Base-by-base conservation (phyloP, 2,888 invertebrate genomes). In the Brachypalpus laphriformis region DNA sequence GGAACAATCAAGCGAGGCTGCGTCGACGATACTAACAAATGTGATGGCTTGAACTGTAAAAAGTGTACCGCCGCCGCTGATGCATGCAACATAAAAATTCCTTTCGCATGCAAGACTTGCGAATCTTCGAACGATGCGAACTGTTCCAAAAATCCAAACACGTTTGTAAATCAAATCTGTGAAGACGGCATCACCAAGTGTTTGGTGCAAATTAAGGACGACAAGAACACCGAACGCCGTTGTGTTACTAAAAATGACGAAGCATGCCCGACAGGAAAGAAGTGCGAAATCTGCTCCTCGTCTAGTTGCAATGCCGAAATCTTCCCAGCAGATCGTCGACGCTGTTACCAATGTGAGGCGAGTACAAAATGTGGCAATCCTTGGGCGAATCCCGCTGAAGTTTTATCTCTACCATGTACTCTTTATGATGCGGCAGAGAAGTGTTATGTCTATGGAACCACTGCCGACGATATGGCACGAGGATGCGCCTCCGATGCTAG, bases 101-200 rank as follows among this genome's bases (percentile, higher is more conserved):
- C 25, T 11, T 65, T 78, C 11, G 61, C 89, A 16, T 91, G 90
- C 77, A 89, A 89, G 47, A 42, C 31, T 0, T 91, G 91, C 61
- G 22, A 59, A 4, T 87, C 88, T 0, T 2, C 63, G 0, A 51
- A 5, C 0, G 86, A 88, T 47, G 9, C 72, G 1, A 57, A 83
- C 0, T 91, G 91, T 51, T 83, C 87, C 0, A 87, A 80, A 68
- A 75, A 20, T 1, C 47, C 54, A 0, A 49, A 31, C 8, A 11
- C 3, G 0, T 76, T 66, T 1, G 56, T 16, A 31, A 87, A 87
- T 31, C 42, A 71, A 31, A 20, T 89, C 2, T 91, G 91, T 61
- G 11, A 5, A 0, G 45, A n/a, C 0, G 63, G 42, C 2, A 47
- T 87, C 0, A 87, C 63, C 0, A 85, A 88, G 54, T 91, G 90